Evolutionary conservation across 2,888 invertebrate genomes (phyloP), one percentile per base, ranked within the genome.

Genomic region (Mythimna lalbum): DNA sequence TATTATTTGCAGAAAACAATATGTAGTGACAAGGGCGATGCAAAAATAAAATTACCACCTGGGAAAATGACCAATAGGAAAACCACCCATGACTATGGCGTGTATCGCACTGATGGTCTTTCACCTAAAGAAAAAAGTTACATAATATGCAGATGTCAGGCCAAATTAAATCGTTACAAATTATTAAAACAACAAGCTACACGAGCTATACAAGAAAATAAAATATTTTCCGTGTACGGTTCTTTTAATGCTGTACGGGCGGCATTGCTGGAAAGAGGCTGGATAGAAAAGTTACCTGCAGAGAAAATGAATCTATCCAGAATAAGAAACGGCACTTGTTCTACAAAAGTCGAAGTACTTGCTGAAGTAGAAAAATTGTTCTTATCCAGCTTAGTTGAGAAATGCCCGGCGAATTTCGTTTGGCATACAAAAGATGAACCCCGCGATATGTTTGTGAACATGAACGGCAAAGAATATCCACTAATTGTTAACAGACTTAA

Each of bases 221-320:
- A 96, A 91, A 96, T 96, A 78, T 97, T 97, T 88, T 93, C 96
- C 2, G 90, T 97, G 27, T 93, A 94, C 63, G 97, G 97, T 6
- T 87, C 86, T 57, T 97, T 94, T 80, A 92, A 91, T 33, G 92
- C 96, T 3, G 92, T 97, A 14, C 93, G 97, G 59, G 95, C 94
- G 79, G 97, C 97, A 0, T 91, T 98, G 69, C 81, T 96, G 57
- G 96, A 96, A 56, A 93, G 95, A 49, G 98, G 98, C 0, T 98
- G 98, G 98, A 92, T 98, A 3, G 98, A 98, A 91, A 98, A 98
- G 91, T 89, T 97, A 43, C 92, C 96, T 10, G 74, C 88, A 2
- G 88, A 88, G 62, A 88, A 87, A 80, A 95, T 95, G 93, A 95
- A 93, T 81, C 80, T 95, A 47, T 72, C 87, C 4, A 94, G 89